Conservation (phyloP, 2,797 vertebrate genomes). For the Acridotheres tristis region DNA sequence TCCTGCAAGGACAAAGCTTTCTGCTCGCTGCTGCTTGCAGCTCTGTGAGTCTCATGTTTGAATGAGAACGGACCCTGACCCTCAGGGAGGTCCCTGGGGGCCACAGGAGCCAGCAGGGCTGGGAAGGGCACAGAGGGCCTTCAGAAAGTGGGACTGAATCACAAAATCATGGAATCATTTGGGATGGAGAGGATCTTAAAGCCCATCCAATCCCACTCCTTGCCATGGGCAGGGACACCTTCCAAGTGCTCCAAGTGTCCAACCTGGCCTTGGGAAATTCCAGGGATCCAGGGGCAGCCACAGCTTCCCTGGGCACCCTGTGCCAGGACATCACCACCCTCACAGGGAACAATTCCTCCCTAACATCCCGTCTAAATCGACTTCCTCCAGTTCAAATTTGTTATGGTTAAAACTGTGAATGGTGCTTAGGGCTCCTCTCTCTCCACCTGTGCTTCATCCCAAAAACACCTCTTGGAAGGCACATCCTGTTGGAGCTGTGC, state of each 20-base stretch:
- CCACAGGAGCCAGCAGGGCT: rapidly evolving
- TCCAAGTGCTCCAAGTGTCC: rapidly evolving
- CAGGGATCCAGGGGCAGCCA: neutral
- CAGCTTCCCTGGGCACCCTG: neutral
- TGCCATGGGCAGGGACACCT: neutral
- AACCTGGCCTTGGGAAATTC: rapidly evolving
- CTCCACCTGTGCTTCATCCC: neutral
- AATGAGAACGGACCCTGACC: neutral
- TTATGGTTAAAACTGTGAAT: neutral
- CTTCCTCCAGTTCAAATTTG: neutral
- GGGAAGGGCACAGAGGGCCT: neutral
- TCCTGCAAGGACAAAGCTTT: neutral
- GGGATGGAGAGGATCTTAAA: neutral
- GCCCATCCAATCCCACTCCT: rapidly evolving
- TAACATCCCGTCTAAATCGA: neutral
- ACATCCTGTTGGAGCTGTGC: rapidly evolving
- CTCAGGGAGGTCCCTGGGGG: neutral
- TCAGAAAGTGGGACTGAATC: neutral
- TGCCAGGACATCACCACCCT: rapidly evolving
- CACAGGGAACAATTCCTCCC: neutral
- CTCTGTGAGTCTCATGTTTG: rapidly evolving
- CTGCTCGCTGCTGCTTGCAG: neutral
- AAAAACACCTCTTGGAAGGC: neutral
- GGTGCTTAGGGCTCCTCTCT: neutral
- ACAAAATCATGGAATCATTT: neutral